Percentiles rank a stretch among this genome's conserved stretches.
These are phyloP conservation scores for Colius striatus DNA, from an alignment of 2,113 vertebrate genomes.

Conservation along the genomic window DNA sequence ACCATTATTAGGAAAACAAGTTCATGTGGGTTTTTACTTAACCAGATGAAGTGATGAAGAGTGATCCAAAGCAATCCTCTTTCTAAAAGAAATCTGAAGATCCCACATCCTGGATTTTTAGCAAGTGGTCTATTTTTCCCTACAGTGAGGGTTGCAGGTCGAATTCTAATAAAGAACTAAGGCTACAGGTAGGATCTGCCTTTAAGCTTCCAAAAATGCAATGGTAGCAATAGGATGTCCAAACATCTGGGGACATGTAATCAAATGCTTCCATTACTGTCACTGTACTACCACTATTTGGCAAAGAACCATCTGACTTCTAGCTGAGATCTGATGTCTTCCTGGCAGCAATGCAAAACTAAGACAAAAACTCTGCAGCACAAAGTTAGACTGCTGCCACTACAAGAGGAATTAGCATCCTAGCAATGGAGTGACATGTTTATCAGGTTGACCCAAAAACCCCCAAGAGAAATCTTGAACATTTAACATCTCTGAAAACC, in stretches of 20 bases:
- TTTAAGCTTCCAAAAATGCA: neutral
- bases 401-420: neutral
- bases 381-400: neutral
- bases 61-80: neutral
- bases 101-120: neutral
- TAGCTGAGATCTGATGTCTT: neutral
- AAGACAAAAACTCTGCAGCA: neutral
- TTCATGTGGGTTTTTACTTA: neutral
- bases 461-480: neutral
- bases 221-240: neutral
- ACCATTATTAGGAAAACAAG: neutral
- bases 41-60: neutral
- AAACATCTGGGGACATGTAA: neutral
- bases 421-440: neutral
- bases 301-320: neutral
- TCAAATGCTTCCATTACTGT: neutral
- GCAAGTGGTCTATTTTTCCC: neutral
- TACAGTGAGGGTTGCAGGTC: neutral
- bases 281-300: neutral
- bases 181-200: neutral
- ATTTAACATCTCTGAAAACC: neutral
- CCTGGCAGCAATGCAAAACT: neutral
- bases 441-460: neutral
- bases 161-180: neutral
- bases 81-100: neutral